phyloP scores from a whole-genome alignment of 2,888 invertebrate genomes.

The Anthrax anthrax region DNA sequence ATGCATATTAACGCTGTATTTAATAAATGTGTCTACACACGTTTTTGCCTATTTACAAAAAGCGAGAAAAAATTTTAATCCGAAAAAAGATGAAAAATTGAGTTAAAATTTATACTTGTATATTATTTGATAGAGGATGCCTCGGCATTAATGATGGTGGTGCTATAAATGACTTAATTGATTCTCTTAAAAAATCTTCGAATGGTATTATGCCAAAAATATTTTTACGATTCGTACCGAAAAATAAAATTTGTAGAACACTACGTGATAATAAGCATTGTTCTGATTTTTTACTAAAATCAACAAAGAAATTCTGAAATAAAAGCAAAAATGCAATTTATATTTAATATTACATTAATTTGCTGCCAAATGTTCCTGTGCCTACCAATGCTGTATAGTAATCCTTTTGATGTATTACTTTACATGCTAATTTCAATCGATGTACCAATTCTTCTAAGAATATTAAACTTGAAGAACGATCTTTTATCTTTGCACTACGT shows the following conservation, averaged over 20 bases:
- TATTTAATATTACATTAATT: no score
- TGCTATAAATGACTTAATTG: slow-evolving; percentile 73
- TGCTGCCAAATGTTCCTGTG: no score
- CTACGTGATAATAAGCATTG: slow-evolving; percentile 89
- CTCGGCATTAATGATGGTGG: slow-evolving; percentile 76
- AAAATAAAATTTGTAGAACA: slow-evolving; percentile 69
- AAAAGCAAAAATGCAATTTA: slow-evolving; percentile 5
- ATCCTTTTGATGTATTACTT: slow-evolving; percentile 60
- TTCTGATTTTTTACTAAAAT: slow-evolving; percentile 71
- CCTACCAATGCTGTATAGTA: slow-evolving; percentile 71
- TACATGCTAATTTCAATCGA: slow-evolving; percentile 65
- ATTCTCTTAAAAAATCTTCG: slow-evolving; percentile 71
- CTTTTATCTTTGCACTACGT: slow-evolving; percentile 83
- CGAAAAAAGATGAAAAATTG: not conserved
- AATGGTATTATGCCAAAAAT: slow-evolving; percentile 38
- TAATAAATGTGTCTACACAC: slow-evolving; percentile 77
- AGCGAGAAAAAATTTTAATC: slow-evolving; percentile 3
- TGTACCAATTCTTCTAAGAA: slow-evolving; percentile 72
- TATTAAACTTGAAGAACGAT: slow-evolving; percentile 46
- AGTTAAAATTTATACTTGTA: slow-evolving; percentile 13
- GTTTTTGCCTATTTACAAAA: slow-evolving; percentile 51
- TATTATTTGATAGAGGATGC: slow-evolving; percentile 38
- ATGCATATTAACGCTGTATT: slow-evolving; percentile 56
- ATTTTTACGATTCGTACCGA: slow-evolving; percentile 29
- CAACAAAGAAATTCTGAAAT: slow-evolving; percentile 77